Conservation (phyloP, 2,888 invertebrate genomes). For the Euplagia quadripunctaria region DNA sequence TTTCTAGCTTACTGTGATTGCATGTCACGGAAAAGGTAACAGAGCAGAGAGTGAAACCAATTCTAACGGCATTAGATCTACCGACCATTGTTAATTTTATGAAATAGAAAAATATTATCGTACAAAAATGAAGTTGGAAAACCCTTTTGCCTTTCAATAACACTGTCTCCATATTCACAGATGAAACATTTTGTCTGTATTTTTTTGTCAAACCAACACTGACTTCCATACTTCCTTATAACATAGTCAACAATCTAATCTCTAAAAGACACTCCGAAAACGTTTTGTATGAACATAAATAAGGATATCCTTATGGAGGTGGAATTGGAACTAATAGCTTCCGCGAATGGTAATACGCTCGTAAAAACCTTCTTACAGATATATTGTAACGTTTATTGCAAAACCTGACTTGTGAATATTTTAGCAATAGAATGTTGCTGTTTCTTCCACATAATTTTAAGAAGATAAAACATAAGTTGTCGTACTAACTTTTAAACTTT, state of each 20-base stretch:
- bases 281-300: conserved; percentile 42
- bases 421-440: background rate
- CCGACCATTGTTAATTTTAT: background rate
- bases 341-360: conserved; percentile 25
- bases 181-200: background rate
- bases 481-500: too few relatives aligned
- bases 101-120: background rate
- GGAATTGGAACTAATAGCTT: conserved; percentile 34
- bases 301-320: conserved; percentile 51
- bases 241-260: conserved; percentile 26
- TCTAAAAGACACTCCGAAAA: conserved; percentile 24
- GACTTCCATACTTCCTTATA: background rate
- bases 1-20: too few relatives aligned
- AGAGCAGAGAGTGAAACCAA: background rate
- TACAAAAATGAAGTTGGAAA: background rate
- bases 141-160: background rate
- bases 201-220: background rate
- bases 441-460: background rate
- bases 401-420: background rate
- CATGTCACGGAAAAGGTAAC: background rate
- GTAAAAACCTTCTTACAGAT: conserved; percentile 25
- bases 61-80: too few relatives aligned
- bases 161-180: background rate
- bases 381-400: conserved; percentile 12
- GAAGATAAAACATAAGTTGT: background rate